Conservation (phyloP, 2,888 invertebrate genomes). For the Dicranocentrus wangi region DNA sequence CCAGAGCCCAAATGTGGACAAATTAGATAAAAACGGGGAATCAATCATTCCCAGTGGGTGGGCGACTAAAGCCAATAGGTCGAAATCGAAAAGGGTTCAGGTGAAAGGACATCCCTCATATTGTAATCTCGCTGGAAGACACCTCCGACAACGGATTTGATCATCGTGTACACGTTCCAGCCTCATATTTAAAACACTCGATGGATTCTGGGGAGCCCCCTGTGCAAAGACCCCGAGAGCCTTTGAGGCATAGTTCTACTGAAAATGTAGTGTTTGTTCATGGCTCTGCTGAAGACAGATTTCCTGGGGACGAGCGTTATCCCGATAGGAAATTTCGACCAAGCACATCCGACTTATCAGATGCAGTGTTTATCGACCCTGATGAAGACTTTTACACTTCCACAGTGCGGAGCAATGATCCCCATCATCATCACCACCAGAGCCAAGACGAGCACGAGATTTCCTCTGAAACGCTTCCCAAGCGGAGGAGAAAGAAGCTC, state of each 20-base stretch:
- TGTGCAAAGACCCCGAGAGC: constrained; percentile 58
- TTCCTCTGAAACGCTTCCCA: constrained; percentile 49
- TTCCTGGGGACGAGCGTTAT: constrained; percentile 46
- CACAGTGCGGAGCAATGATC: constrained; percentile 51
- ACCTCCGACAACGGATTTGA: constrained; percentile 38
- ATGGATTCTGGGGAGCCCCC: constrained; percentile 46
- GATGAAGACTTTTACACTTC: constrained; percentile 72
- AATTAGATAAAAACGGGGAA: constrained; percentile 11
- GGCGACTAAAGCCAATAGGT: constrained; percentile 19
- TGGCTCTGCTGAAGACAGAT: constrained; percentile 42
- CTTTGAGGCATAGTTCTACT: constrained; percentile 66
- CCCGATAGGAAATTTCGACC: constrained; percentile 39
- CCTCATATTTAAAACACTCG: constrained; percentile 25
- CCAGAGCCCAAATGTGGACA: constrained; percentile 9
- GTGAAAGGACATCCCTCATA: constrained; percentile 57
- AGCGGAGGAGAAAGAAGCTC: constrained; percentile 51
- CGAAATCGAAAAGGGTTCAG: constrained; percentile 46
- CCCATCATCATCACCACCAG: constrained; percentile 17
- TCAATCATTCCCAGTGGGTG: background rate
- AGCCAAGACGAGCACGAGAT: constrained; percentile 27
- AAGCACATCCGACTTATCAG: constrained; percentile 59
- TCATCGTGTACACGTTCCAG: constrained; percentile 7
- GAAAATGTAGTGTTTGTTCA: constrained; percentile 66
- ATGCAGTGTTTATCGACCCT: constrained; percentile 68
- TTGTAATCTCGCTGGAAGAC: constrained; percentile 57